Evolutionary conservation across 2,797 vertebrate species (phyloP).

Genomic region (Chaetophractus vellerosus): DNA sequence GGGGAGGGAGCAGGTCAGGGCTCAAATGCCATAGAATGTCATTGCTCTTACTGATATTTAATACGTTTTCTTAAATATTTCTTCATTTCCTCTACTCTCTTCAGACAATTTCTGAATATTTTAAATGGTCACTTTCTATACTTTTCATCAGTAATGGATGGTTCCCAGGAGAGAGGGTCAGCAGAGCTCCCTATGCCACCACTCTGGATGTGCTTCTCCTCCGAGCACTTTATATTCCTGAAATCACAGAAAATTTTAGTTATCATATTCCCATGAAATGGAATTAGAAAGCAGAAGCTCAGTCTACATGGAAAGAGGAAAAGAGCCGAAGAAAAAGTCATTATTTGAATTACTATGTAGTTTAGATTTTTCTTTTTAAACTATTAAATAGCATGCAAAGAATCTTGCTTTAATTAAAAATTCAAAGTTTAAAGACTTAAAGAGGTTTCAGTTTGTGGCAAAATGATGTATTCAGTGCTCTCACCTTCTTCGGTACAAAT

Average conservation of each 20-base stretch:
- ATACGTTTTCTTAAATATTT: constrained; percentile 1
- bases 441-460: not conserved
- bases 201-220: not conserved
- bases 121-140: not conserved
- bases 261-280: not conserved
- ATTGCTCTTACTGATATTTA: not conserved
- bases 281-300: not conserved
- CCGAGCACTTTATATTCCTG: not conserved
- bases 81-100: not conserved
- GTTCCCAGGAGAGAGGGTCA: not conserved
- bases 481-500: not conserved
- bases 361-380: not conserved
- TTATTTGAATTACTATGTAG: not conserved
- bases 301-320: not conserved
- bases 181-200: not conserved
- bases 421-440: not conserved
- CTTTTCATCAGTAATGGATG: not conserved
- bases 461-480: not conserved
- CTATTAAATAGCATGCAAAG: not conserved
- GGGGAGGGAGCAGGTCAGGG: not conserved
- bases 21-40: not conserved
- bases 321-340: not conserved
- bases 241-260: not conserved
- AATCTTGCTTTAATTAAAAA: not conserved
- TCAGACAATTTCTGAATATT: not conserved